Conservation (phyloP, 1,140 invertebrate species). For the Asbolus verrucosus region DNA sequence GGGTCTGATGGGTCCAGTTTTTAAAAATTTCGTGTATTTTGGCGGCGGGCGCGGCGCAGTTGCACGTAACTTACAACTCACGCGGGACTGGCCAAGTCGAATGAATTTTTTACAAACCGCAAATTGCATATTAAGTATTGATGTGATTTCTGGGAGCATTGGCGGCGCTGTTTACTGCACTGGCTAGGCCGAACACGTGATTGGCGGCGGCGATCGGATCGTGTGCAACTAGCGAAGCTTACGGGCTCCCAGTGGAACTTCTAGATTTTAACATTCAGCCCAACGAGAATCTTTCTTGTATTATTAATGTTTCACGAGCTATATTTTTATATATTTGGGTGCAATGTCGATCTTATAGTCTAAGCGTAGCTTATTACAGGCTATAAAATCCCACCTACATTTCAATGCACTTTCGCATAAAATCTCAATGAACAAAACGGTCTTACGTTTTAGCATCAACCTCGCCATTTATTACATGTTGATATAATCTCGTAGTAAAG, state of each 20-base stretch:
- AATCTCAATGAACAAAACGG: too few relatives aligned
- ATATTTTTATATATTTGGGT: constrained; percentile 55
- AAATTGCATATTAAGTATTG: constrained; percentile 50
- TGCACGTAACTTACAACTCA: constrained; percentile 44
- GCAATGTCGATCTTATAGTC: constrained; percentile 39
- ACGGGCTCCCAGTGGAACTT: constrained; percentile 43
- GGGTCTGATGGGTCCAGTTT: too few relatives aligned
- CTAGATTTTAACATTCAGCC: constrained; percentile 54
- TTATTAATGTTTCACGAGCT: constrained; percentile 55
- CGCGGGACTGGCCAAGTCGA: constrained; percentile 41
- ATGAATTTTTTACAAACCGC: constrained; percentile 47
- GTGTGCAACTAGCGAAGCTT: constrained; percentile 42
- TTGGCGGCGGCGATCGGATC: constrained; percentile 45
- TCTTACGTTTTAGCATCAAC: neutral
- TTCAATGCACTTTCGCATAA: neutral
- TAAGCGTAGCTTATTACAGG: neutral
- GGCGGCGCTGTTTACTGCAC: constrained; percentile 43
- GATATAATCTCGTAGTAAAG: neutral
- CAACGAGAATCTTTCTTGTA: constrained; percentile 51
- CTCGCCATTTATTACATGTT: neutral
- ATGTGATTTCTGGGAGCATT: constrained; percentile 49
- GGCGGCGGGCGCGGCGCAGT: neutral
- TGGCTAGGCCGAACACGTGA: constrained; percentile 31
- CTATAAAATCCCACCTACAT: neutral
- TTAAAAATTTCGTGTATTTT: constrained; percentile 6